These are phyloP conservation scores for Trachelus iudaicus DNA, from an alignment of 2,888 invertebrate species.

Conservation along the genomic window DNA sequence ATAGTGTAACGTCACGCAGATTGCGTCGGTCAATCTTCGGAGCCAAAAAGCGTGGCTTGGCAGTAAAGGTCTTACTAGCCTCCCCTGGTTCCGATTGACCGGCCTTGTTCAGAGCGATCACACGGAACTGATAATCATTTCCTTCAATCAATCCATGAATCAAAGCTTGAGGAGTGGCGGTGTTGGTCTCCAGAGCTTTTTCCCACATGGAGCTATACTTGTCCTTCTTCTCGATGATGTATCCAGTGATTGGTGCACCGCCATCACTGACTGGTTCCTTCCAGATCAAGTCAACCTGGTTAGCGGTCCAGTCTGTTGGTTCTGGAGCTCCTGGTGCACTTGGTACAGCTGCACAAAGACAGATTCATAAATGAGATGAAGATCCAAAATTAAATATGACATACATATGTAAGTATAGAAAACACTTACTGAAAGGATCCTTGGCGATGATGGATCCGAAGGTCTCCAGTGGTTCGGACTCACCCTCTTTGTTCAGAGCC, in stretches of 20 bases:
- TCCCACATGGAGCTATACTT: slow-evolving; percentile 95
- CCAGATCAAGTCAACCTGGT: slow-evolving; percentile 93
- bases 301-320: slow-evolving; percentile 92
- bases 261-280: slow-evolving; percentile 89
- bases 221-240: slow-evolving; percentile 92
- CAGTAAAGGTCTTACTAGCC: slow-evolving; percentile 84
- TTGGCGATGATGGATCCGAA: slow-evolving; percentile 91
- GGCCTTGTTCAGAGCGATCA: slow-evolving; percentile 94
- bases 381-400: slow-evolving; percentile 7
- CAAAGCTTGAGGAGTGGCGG: slow-evolving; percentile 78
- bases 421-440: slow-evolving; percentile 89
- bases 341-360: slow-evolving; percentile 75
- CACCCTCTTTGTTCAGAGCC: slow-evolving; percentile 94
- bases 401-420: not conserved
- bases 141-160: slow-evolving; percentile 94
- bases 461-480: slow-evolving; percentile 95
- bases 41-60: slow-evolving; percentile 88
- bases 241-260: slow-evolving; percentile 93
- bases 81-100: slow-evolving; percentile 94
- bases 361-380: slow-evolving; percentile 8
- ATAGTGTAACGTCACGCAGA: slow-evolving; percentile 88
- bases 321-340: slow-evolving; percentile 91
- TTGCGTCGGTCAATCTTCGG: slow-evolving; percentile 96
- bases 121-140: slow-evolving; percentile 96
- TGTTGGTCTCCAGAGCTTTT: slow-evolving; percentile 86